Base-by-base conservation (phyloP, 2,888 invertebrate genomes). In the Hyalella azteca region DNA sequence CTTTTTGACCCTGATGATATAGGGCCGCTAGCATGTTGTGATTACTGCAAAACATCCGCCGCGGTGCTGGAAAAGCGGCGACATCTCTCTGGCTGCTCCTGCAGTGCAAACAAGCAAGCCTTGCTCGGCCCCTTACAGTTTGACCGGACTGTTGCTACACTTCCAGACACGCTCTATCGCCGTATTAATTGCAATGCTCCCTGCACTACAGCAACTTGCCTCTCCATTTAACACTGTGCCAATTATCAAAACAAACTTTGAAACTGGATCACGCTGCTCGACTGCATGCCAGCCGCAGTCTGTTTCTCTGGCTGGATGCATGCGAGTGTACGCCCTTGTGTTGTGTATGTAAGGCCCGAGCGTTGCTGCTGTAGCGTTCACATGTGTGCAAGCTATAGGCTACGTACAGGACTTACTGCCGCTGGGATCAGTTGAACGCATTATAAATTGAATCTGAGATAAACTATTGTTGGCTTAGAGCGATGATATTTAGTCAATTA, bases 171-270 rank as follows among this genome's bases (percentile, higher is more conserved):
- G 66, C 66, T 36, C 66, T 66, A 36, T 36, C 66, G 36, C 39
- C 36, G 66, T 66, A 66, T 66, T 66, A 66, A 66, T 66, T 66
- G 66, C 66, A 66, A 66, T 66, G 66, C 66, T 32, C 66, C n/a
- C 66, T 36, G 66, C 36, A 36, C 66, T 66, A 32, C 66, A 66
- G 66, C 66, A 66, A 66, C 66, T 66, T 66, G 66, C 66, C 66
- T 66, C 66, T 66, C 66, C 66, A 66, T 66, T 66, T 66, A 66
- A 66, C 66, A 66, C 66, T 66, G 66, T 66, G 66, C 66, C 66
- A 66, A 66, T 66, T 66, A 66, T 66, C 66, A 66, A 66, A 66
- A 66, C 66, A 66, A 66, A 66, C 66, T 66, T 66, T 66, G 66
- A 66, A 66, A 66, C 66, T 66, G 66, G 66, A 66, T 66, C 66